Evolutionary conservation across 2,888 invertebrate species (phyloP).

Genomic region (Pandemis corylana): DNA sequence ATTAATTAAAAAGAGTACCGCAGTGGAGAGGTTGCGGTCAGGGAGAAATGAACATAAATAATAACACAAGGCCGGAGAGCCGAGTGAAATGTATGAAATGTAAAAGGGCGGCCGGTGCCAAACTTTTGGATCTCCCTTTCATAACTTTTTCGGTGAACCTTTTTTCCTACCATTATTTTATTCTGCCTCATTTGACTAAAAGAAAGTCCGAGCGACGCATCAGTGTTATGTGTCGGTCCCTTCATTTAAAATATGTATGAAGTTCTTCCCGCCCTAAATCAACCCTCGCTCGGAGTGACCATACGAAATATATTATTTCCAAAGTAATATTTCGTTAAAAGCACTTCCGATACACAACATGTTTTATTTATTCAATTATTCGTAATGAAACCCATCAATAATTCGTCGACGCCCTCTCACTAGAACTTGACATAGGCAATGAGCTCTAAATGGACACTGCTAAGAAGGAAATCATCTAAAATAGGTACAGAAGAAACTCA

Average conservation of each 20-base stretch:
- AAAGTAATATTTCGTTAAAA: conserved; percentile 28
- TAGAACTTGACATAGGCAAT: conserved; percentile 18
- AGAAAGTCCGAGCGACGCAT: conserved; percentile 75
- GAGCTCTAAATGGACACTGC: conserved; percentile 29
- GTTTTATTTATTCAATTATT: conserved; percentile 8
- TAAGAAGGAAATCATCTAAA: conserved; percentile 43
- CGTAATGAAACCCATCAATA: neutral
- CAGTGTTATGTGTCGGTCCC: conserved; percentile 70
- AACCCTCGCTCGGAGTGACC: conserved; percentile 49
- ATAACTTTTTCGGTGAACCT: conserved; percentile 78
- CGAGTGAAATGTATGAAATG: conserved; percentile 73
- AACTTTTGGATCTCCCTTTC: conserved; percentile 79
- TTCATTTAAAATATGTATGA: conserved; percentile 78
- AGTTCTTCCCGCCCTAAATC: conserved; percentile 63
- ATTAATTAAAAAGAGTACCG: conserved; percentile 80
- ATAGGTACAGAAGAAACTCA: conserved; percentile 53
- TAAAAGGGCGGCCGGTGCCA: conserved; percentile 69
- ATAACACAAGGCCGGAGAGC: conserved; percentile 70
- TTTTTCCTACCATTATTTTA: conserved; percentile 81
- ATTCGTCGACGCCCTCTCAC: conserved; percentile 3
- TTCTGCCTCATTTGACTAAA: conserved; percentile 81
- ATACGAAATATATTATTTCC: conserved; percentile 32
- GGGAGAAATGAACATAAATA: conserved; percentile 78
- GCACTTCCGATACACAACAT: conserved; percentile 3
- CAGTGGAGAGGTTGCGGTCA: conserved; percentile 71